phyloP scores from a whole-genome alignment of 2,113 vertebrate species.

The Etheostoma spectabile region DNA sequence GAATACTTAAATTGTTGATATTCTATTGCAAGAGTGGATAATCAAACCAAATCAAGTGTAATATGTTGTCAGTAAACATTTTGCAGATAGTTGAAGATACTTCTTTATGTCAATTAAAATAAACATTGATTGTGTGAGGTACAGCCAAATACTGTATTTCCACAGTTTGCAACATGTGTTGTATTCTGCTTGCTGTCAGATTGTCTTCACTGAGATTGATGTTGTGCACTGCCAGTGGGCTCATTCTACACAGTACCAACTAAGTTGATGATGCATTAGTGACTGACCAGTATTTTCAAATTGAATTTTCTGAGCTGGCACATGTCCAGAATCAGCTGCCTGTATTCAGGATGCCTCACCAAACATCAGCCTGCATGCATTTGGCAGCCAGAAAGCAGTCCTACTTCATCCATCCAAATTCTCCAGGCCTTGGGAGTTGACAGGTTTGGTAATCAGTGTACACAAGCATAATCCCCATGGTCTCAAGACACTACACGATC shows the following conservation, averaged over 20 bases:
- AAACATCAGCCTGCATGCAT: conserved; percentile 72
- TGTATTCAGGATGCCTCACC: conserved; percentile 74
- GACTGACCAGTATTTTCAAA: conserved; percentile 80
- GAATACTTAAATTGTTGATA: no score
- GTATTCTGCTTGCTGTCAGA: conserved; percentile 61
- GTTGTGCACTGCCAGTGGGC: conserved; percentile 52
- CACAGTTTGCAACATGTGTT: conserved; percentile 51
- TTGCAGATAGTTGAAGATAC: not conserved
- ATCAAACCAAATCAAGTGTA: not conserved
- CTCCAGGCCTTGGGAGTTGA: conserved; percentile 75
- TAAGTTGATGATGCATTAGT: conserved; percentile 75
- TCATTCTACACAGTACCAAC: conserved; percentile 69
- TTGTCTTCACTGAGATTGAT: conserved; percentile 75
- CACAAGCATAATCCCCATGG: conserved; percentile 74
- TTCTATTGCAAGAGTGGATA: not conserved
- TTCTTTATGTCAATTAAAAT: not conserved
- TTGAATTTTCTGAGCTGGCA: conserved; percentile 76
- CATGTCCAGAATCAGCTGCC: conserved; percentile 67
- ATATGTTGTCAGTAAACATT: not conserved
- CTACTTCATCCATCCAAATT: conserved; percentile 80
- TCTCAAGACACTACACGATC: conserved; percentile 68
- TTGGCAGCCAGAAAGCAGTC: conserved; percentile 74
- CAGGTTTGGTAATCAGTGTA: conserved; percentile 79
- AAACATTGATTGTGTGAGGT: not conserved
- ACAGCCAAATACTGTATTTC: conserved; percentile 38